These are phyloP conservation scores for Nomada ruficornis DNA, from an alignment of 2,888 invertebrate genomes.

Conservation along the genomic window DNA sequence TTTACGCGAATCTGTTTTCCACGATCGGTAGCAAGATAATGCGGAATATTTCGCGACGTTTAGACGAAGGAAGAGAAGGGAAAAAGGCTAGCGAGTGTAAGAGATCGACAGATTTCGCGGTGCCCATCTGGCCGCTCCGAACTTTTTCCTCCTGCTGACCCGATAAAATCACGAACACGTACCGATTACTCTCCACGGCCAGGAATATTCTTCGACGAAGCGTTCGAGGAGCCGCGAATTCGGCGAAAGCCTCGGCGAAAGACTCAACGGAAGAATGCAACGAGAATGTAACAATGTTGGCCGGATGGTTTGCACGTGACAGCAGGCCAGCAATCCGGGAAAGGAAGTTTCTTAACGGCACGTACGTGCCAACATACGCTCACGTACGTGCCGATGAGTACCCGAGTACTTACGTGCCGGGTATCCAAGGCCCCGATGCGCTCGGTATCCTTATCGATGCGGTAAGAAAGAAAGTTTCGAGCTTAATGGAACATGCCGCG, in stretches of 20 bases:
- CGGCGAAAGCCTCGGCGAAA: slow-evolving; percentile 54
- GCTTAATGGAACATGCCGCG: slow-evolving; percentile 47
- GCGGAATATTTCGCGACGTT: slow-evolving; percentile 26
- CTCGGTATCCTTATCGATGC: slow-evolving; percentile 49
- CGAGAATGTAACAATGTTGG: slow-evolving; percentile 72
- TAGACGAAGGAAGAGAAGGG: neutral
- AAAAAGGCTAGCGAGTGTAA: neutral
- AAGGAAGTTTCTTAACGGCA: slow-evolving; percentile 73
- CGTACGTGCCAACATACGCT: slow-evolving; percentile 71
- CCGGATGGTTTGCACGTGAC: slow-evolving; percentile 74
- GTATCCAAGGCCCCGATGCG: slow-evolving; percentile 43
- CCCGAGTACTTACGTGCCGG: slow-evolving; percentile 58
- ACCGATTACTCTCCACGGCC: slow-evolving; percentile 61
- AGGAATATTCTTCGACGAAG: slow-evolving; percentile 65
- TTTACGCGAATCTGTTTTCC: slow-evolving; percentile 25
- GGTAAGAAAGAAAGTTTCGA: slow-evolving; percentile 51
- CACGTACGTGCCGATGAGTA: slow-evolving; percentile 66
- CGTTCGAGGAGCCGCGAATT: slow-evolving; percentile 65
- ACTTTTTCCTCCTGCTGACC: slow-evolving; percentile 32
- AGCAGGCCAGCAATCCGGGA: slow-evolving; percentile 65
- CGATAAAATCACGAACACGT: slow-evolving; percentile 64
- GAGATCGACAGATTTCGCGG: slow-evolving; percentile 41
- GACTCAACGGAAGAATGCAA: slow-evolving; percentile 66
- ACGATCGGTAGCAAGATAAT: slow-evolving; percentile 41
- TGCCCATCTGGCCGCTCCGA: slow-evolving; percentile 38